phyloP scores from a whole-genome alignment of 2,797 vertebrate genomes.

The Astyanax mexicanus region DNA sequence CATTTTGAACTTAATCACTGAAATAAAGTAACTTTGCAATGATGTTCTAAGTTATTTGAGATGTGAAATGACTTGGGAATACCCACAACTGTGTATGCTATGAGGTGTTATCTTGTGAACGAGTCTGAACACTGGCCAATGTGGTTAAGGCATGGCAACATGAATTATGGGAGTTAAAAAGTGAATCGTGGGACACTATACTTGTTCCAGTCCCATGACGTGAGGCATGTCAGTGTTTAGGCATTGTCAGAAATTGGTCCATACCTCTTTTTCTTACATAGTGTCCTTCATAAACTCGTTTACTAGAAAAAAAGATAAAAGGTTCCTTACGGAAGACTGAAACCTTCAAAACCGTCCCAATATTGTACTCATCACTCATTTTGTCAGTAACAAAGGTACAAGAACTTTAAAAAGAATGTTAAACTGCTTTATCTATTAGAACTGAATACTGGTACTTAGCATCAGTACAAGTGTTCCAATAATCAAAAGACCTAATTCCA shows the following conservation, averaged over 20 bases:
- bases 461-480: neutral
- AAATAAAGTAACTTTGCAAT: too few species aligned
- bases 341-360: constrained; percentile 2
- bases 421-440: neutral
- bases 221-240: too few species aligned
- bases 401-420: neutral
- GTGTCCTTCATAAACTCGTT: neutral
- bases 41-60: too few species aligned
- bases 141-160: too few species aligned
- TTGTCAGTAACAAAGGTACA: neutral
- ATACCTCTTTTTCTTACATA: neutral
- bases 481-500: constrained; percentile 13
- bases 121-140: too few species aligned
- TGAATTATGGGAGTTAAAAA: too few species aligned
- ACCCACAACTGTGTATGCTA: too few species aligned
- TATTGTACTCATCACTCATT: constrained; percentile 21
- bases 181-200: too few species aligned
- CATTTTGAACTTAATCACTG: too few species aligned
- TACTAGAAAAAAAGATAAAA: constrained; percentile 17
- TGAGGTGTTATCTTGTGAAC: too few species aligned
- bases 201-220: too few species aligned
- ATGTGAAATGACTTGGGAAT: too few species aligned
- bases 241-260: constrained; percentile 31
- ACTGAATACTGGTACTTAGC: neutral
- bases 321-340: constrained; percentile 45